Percentiles rank a stretch among this genome's conserved stretches.
Evolutionary conservation across 1,140 invertebrate genomes (phyloP).

Genomic region (Muscidifurax raptorellus): DNA sequence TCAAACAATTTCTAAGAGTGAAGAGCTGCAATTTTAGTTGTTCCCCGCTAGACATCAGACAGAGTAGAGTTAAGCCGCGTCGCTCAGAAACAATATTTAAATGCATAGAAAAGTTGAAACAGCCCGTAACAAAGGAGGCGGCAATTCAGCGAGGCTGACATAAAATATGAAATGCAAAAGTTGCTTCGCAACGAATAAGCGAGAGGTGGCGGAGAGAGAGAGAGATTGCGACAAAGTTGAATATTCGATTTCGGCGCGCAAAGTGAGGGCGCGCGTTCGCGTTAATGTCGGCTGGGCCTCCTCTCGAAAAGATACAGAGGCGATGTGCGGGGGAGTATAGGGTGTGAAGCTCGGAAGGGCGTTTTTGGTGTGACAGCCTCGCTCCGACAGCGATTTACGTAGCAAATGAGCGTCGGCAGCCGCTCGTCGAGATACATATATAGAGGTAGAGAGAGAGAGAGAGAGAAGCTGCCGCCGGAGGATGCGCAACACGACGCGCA

Average conservation of each 20-base stretch:
- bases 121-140: neutral
- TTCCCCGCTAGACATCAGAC: too few species aligned
- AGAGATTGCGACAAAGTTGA: neutral
- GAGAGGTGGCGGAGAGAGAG: neutral
- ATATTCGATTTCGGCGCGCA: neutral
- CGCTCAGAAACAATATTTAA: neutral
- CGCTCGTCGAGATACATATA: neutral
- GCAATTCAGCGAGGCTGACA: neutral
- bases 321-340: neutral
- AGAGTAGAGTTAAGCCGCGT: neutral
- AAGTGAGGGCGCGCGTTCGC: neutral
- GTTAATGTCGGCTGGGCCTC: neutral
- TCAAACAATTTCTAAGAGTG: too few species aligned
- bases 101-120: neutral
- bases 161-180: slow-evolving; percentile 3
- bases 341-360: neutral
- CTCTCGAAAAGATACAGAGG: neutral
- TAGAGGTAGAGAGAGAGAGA: neutral
- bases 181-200: neutral
- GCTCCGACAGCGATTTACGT: neutral
- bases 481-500: neutral
- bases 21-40: too few species aligned
- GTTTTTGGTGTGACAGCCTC: neutral
- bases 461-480: neutral
- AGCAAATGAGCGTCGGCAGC: slow-evolving; percentile 7